Evolutionary conservation across 2,888 invertebrate species (phyloP), one percentile per base, ranked within the genome.

Genomic region (Mythimna pallens): DNA sequence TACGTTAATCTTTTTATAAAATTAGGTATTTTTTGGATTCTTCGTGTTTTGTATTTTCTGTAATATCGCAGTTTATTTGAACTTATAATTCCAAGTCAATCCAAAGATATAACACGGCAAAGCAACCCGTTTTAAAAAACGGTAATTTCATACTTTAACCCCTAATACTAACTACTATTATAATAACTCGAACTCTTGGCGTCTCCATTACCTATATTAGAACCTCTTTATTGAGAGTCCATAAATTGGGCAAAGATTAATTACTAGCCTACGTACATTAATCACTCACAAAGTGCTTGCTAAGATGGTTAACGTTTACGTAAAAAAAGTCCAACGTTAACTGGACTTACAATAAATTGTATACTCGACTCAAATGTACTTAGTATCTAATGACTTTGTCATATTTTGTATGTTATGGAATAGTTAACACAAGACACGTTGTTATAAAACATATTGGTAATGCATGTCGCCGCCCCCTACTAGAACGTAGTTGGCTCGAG

Each of bases 401-500:
- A 65, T 65, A 43, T n/a, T 25, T 40, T 34, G 25, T 25, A 62
- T 43, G 50, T 12, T n/a, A 59, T 65, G 34, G 66, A 57, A 57
- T 65, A 57, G 30, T 54, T 73, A 63, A 54, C 25, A 30, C 30
- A 50, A 57, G 59, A 64, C 68, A 66, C 64, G 69, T 74, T 61
- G 76, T 70, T 80, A 83, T 82, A 83, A 75, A 86, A 84, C 80
- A 83, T 85, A 88, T 88, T 88, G 84, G 78, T 83, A 84, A 86
- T 87, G 87, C 86, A 88, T 87, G 87, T 89, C 87, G 80, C 86
- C 83, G 81, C 80, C 36, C 58, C 70, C 61, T 30, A 20, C 65
- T 68, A 74, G 78, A 73, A 66, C 79, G 71, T 76, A 83, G 85
- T 82, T 83, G 83, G 87, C 84, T 89, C 72, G 88, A 92, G 92